Base-by-base conservation (phyloP, 2,113 vertebrate genomes). In the Mesoclemmys tuberculata region DNA sequence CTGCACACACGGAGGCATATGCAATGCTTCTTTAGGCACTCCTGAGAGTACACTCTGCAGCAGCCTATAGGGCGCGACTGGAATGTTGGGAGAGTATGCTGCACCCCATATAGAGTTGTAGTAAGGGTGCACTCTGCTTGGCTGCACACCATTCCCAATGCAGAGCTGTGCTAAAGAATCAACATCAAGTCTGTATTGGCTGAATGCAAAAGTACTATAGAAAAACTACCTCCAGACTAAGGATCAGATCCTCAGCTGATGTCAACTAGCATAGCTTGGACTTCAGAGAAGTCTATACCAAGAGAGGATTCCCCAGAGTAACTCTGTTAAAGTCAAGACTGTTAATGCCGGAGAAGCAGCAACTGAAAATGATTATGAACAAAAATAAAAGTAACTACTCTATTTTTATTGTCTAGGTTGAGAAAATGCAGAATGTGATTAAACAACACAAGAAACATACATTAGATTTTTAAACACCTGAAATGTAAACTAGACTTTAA, bases 1-100 rank as follows among this genome's bases (percentile, higher is more conserved):
- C 71, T 89, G 21, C n/a, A 81, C 19, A n/a, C 44, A 75, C 0
- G 2, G 84, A 51, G 52, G 29, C n/a, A 80, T 4, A 41, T 88
- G 81, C 75, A 41, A 71, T 61, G 8, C 35, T 87, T 93, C 85
- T 88, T 48, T 49, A 88, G 75, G 7, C 10, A 18, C 86, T 86
- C 77, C 13, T 55, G 35, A 61, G 3, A 90, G 48, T 44, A 61
- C 0, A 0, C 27, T 3, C 3, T 49, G 64, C 3, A 0, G 58
- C 54, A 35, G 85, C 27, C 81, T 9, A 27, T 58, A 58, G 49
- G 27, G 56, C 14, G 22, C 9, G 56, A 58, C 56, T 26, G 56
- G 56, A 22, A 58, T 27, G 24, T 26, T 58, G 56, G 56, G 27
- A 27, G 14, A 58, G 27, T 27, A 58, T 58, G 56, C 10, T 58